Base-by-base conservation (phyloP, 2,113 vertebrate genomes). In the crab-eating macaque (Macaca fascicularis) region DNA sequence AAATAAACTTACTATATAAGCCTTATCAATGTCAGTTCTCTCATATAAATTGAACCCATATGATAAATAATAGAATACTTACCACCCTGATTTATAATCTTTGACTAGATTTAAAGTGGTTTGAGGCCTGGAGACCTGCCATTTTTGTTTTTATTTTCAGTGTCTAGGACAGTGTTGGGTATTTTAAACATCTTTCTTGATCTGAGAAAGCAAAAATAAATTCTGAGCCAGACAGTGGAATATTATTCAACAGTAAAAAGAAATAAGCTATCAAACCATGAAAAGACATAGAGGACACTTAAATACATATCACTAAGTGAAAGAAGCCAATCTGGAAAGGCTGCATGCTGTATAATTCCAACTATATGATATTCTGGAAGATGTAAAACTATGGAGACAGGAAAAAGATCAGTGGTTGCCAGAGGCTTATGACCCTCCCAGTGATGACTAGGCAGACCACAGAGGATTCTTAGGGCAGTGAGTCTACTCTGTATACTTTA, bases 141-240 rank as follows among this genome's bases (percentile, higher is more conserved):
- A n/a, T 80, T 75, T 84, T 84, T 50, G 23, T 48, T 76, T 93
- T 90, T 78, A 64, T 92, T 69, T 92, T 95, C 30, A 59, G 48
- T 93, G 27, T 72, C 6, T 59, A 48, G 1, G 92, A 88, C 4
- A 80, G 43, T 80, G 35, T 67, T 90, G 40, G n/a, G 8, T 74
- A 79, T 74, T 93, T 90, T 64, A 38, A 72, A 38, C n/a, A 38
- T 38, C 69, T 72, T 38, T 38, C 69, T 85, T 43, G 43, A 6
- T 85, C 25, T 85, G 19, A 38, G 30, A 38, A 85, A 85, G 82
- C 82, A 85, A 43, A 85, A 67, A 12, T 45, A 67, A 85, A 19
- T 64, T 48, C 40, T 48, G 40, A 52, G 50, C 19, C 78, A 55
- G 19, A 55, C 48, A 80, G n/a, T 57, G 22, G 52, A 57, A 57